phyloP scores from a whole-genome alignment of 1,140 invertebrate genomes.

The Zaprionus africanus region DNA sequence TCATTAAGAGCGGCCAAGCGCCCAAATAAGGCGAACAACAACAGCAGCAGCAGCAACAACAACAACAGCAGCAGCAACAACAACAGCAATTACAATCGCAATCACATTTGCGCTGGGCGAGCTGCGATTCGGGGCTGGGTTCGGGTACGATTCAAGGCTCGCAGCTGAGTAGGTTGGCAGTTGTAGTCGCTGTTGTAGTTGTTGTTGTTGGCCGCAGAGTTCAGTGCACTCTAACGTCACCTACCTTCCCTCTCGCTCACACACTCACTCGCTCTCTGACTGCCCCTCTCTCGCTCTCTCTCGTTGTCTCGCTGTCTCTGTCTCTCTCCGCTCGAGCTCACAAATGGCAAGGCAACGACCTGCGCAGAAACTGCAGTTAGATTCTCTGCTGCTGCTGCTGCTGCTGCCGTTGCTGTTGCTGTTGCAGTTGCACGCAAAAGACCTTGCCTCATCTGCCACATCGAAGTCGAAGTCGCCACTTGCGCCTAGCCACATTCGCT shows the following conservation, averaged over 20 bases:
- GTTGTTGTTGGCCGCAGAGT: slow-evolving; percentile 52
- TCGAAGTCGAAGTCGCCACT: slow-evolving; percentile 29
- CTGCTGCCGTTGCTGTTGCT: slow-evolving; percentile 39
- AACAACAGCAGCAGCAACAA: slow-evolving; percentile 27
- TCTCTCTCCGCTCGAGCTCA: slow-evolving; percentile 20
- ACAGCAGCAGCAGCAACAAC: slow-evolving; percentile 17
- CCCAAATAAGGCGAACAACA: slow-evolving; percentile 58
- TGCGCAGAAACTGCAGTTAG: slow-evolving; percentile 81
- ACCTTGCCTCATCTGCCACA: slow-evolving; percentile 63
- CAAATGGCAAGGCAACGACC: slow-evolving; percentile 73
- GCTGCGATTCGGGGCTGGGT: slow-evolving; percentile 2
- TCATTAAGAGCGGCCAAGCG: slow-evolving; percentile 54
- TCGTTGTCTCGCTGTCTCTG: slow-evolving; percentile 13
- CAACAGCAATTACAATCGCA: slow-evolving; percentile 61
- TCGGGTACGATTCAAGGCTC: slow-evolving; percentile 4
- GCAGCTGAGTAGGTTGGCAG: neutral
- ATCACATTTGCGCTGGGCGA: slow-evolving; percentile 69
- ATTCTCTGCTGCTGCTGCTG: slow-evolving; percentile 47
- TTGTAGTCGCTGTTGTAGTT: slow-evolving; percentile 15
- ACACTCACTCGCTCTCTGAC: slow-evolving; percentile 3
- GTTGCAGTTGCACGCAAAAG: slow-evolving; percentile 77
- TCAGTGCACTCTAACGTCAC: slow-evolving; percentile 73
- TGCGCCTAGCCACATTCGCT: slow-evolving; percentile 52
- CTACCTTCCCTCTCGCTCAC: slow-evolving; percentile 31
- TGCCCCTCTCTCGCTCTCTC: slow-evolving; percentile 16